A percentile compares a stretch with the other conserved stretches of the same genome.
Conservation (phyloP, 2,888 invertebrate genomes). For the Lepetodrilus schrolli region DNA sequence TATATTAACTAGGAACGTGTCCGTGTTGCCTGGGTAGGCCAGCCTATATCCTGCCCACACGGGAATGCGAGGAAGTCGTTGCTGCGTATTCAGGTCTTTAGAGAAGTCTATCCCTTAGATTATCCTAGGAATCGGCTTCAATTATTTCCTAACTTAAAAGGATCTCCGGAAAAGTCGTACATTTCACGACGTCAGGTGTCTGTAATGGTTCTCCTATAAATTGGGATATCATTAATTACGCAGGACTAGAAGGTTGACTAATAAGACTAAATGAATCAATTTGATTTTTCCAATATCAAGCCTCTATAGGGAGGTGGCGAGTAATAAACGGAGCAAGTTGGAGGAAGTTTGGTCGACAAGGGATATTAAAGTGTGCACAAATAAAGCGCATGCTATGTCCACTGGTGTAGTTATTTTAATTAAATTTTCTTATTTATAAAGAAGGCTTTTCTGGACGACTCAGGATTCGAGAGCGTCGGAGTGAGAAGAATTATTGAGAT, state of each 20-base stretch:
- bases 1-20: no score
- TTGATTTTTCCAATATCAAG: conserved; percentile 23
- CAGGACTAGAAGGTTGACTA: neutral
- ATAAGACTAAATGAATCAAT: conserved; percentile 14
- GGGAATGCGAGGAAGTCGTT: neutral
- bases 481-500: conserved; percentile 21
- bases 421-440: conserved; percentile 27
- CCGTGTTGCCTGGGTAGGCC: no score
- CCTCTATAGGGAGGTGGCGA: neutral
- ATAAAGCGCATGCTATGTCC: neutral
- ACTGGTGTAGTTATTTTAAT: conserved; percentile 23
- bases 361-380: conserved; percentile 26
- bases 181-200: neutral
- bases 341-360: conserved; percentile 15
- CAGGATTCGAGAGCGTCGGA: conserved; percentile 18
- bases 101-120: neutral
- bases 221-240: conserved; percentile 23
- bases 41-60: neutral
- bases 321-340: conserved; percentile 9
- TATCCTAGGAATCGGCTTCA: conserved; percentile 11
- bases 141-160: conserved; percentile 9
- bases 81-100: neutral
- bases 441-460: conserved; percentile 11
- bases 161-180: neutral
- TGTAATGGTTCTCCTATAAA: conserved; percentile 20